Evolutionary conservation across 2,888 invertebrate genomes (phyloP).

Genomic region (Labia minor): DNA sequence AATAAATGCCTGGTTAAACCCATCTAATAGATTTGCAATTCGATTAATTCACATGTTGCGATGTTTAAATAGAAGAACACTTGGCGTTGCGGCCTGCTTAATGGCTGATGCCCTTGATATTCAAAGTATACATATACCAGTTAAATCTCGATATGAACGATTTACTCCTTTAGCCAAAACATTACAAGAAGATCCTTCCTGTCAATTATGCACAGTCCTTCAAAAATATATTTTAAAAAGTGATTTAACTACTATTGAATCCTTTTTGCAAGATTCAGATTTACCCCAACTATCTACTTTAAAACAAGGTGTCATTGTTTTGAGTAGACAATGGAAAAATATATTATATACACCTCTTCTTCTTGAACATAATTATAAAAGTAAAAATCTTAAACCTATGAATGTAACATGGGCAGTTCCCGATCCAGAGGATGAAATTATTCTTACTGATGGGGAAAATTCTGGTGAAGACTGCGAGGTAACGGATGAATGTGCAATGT

Average conservation of each 20-base stretch:
- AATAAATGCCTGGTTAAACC: constrained; percentile 97
- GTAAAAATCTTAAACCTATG: constrained; percentile 61
- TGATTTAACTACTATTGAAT: constrained; percentile 66
- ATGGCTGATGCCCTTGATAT: constrained; percentile 91
- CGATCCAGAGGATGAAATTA: constrained; percentile 61
- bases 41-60: constrained; percentile 70
- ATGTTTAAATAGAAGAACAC: constrained; percentile 65
- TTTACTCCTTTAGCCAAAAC: constrained; percentile 80
- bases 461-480: constrained; percentile 33
- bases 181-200: constrained; percentile 88
- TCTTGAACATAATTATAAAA: constrained; percentile 79
- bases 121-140: constrained; percentile 67
- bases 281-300: constrained; percentile 79
- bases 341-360: constrained; percentile 85
- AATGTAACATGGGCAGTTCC: constrained; percentile 84
- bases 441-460: constrained; percentile 44
- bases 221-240: constrained; percentile 71
- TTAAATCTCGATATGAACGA: constrained; percentile 72
- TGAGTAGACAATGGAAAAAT: constrained; percentile 95
- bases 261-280: constrained; percentile 69
- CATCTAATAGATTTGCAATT: constrained; percentile 79
- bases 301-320: constrained; percentile 85
- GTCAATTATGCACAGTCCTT: constrained; percentile 82
- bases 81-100: constrained; percentile 81
- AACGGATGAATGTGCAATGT: constrained; percentile 60